Evolutionary conservation across 2,888 invertebrate genomes (phyloP).

Genomic region (Ellobium chinense): DNA sequence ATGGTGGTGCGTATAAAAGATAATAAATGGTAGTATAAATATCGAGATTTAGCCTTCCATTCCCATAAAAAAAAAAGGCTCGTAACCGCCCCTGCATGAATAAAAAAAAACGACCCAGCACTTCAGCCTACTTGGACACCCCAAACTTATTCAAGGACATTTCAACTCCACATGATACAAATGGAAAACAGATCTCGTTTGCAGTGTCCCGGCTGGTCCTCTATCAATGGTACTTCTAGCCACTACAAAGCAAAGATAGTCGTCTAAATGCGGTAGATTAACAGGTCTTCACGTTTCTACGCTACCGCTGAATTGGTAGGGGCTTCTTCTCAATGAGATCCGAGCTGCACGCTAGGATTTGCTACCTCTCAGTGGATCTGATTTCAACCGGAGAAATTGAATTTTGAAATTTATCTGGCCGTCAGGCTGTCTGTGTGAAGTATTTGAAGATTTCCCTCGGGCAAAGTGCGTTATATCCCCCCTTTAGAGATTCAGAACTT

Average conservation of each 20-base stretch:
- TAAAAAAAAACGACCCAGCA: too few relatives aligned
- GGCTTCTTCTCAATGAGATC: not conserved
- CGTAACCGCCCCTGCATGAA: too few relatives aligned
- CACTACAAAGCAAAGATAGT: not conserved
- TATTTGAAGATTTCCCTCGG: too few relatives aligned
- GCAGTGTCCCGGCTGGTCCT: not conserved
- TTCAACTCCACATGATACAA: not conserved
- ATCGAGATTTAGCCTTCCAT: too few relatives aligned
- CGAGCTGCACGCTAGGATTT: not conserved
- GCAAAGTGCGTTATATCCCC: too few relatives aligned
- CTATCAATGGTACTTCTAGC: not conserved
- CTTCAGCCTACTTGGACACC: too few relatives aligned
- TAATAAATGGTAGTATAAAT: too few relatives aligned
- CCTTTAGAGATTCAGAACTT: too few relatives aligned
- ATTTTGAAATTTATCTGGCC: constrained; percentile 5
- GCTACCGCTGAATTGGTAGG: not conserved
- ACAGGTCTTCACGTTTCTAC: not conserved
- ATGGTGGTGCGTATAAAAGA: too few relatives aligned
- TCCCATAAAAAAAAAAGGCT: too few relatives aligned
- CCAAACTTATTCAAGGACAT: too few relatives aligned
- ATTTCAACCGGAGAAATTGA: constrained; percentile 9
- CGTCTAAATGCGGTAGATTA: constrained; percentile 1
- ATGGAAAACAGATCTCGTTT: not conserved
- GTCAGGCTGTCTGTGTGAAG: not conserved
- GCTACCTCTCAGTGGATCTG: not conserved